Base-by-base conservation (phyloP, 2,888 invertebrate species). In the Ophion slaviceki region DNA sequence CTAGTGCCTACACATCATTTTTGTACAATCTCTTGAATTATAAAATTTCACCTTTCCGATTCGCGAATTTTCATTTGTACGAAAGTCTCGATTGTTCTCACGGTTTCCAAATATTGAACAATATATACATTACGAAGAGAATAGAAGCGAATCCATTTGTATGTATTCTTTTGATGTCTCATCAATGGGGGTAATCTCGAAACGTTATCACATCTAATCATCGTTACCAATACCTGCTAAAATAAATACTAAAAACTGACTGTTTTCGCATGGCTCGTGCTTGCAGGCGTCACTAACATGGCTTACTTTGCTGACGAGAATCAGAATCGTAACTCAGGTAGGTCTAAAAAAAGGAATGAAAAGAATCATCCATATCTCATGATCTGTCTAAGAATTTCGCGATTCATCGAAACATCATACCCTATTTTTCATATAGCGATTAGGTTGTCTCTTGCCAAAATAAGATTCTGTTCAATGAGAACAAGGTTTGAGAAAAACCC, bases 281-380 rank as follows among this genome's bases (percentile, higher is more conserved):
- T 94, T 95, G 94, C 95, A 94, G 96, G 96, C 93, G 96, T 97
- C 94, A 96, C 96, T 95, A 97, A 97, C 95, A 96, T 96, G 95
- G 96, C 96, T 94, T 97, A 97, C 95, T 96, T 96, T 95, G 96
- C 96, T 92, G 97, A 97, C 95, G 96, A 96, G 95, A 96, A 96
- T 95, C 96, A 95, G 95, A 96, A 96, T 94, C 94, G 94, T 93
- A 95, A 96, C 95, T 95, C 93, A 94, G 94, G 94, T 94, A 93
- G 92, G 91, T 78, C 28, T 40, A 24, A 68, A 61, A 68, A 77
- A 78, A 24, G 14, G 64, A 78, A 59, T 10, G 62, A 53, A 64
- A 62, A n/a, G 53, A 68, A 70, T 64, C 47, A 68, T 47, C 40
- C 64, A 20, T 20, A 53, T 53, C 20, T 45, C 67, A 68, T 53